Percentiles rank a stretch among this genome's conserved stretches.
Conservation (phyloP, 2,888 invertebrate species). For the Scaptomyza parva region DNA sequence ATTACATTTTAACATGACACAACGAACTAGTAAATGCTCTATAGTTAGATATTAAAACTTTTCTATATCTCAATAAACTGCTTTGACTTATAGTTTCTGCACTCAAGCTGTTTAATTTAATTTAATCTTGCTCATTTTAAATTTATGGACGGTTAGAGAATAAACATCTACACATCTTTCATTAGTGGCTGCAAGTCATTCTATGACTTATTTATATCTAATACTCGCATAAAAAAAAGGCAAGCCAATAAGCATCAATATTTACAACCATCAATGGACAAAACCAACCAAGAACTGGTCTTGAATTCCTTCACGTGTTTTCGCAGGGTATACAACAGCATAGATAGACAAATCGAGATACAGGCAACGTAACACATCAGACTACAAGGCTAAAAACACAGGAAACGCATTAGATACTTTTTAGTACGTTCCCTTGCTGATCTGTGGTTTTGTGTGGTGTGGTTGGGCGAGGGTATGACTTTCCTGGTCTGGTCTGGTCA, state of each 20-base stretch:
- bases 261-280: background rate
- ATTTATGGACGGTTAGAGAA: too few species aligned
- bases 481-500: constrained; percentile 23
- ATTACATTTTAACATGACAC: constrained; percentile 69
- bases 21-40: constrained; percentile 39
- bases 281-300: background rate
- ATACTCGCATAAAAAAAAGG: background rate
- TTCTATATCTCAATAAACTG: background rate
- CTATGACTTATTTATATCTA: background rate
- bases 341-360: constrained; percentile 67
- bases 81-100: too few species aligned
- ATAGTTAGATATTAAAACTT: background rate
- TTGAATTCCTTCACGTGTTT: background rate
- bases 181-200: background rate
- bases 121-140: too few species aligned
- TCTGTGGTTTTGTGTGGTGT: constrained; percentile 14
- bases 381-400: constrained; percentile 69
- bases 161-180: too few species aligned
- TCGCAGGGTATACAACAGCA: constrained; percentile 59
- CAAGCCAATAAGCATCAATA: background rate
- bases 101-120: too few species aligned
- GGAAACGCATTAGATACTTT: constrained; percentile 79
- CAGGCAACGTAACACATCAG: constrained; percentile 53
- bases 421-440: constrained; percentile 20
- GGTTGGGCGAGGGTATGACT: constrained; percentile 7